phyloP scores from a whole-genome alignment of 2,888 invertebrate genomes.

The Lathronympha strigana region DNA sequence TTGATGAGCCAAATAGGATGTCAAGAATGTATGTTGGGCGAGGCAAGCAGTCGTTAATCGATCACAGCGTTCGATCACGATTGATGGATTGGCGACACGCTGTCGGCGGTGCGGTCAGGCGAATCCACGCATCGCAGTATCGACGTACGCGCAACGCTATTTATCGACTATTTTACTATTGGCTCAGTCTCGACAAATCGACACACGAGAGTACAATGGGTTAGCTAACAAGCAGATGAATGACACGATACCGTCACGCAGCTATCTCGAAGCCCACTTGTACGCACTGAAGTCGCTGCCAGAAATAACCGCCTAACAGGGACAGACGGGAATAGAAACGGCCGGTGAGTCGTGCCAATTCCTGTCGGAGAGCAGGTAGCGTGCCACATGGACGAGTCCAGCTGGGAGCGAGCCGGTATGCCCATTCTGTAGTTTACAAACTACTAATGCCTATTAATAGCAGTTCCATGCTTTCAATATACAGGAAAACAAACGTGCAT shows the following conservation, averaged over 20 bases:
- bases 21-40: conserved; percentile 62
- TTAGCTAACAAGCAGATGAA: conserved; percentile 80
- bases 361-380: conserved; percentile 63
- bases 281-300: conserved; percentile 75
- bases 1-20: conserved; percentile 57
- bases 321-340: conserved; percentile 77
- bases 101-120: conserved; percentile 61
- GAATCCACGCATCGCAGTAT: conserved; percentile 47
- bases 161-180: conserved; percentile 70
- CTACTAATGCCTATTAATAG: conserved; percentile 13
- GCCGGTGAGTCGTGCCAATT: conserved; percentile 75
- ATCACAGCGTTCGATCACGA: conserved; percentile 75
- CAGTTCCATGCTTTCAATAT: not conserved
- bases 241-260: conserved; percentile 72
- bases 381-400: conserved; percentile 68
- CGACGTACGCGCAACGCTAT: conserved; percentile 59
- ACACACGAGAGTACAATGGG: conserved; percentile 78
- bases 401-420: conserved; percentile 52
- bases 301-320: conserved; percentile 78
- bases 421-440: conserved; percentile 43
- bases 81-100: conserved; percentile 77
- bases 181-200: conserved; percentile 73
- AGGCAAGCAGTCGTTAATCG: conserved; percentile 69
- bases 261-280: conserved; percentile 67
- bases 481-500: not conserved